phyloP scores from a whole-genome alignment of 30 jellyfish, hydroid and myxozoan species.

The Phacellophora camtschatica region DNA sequence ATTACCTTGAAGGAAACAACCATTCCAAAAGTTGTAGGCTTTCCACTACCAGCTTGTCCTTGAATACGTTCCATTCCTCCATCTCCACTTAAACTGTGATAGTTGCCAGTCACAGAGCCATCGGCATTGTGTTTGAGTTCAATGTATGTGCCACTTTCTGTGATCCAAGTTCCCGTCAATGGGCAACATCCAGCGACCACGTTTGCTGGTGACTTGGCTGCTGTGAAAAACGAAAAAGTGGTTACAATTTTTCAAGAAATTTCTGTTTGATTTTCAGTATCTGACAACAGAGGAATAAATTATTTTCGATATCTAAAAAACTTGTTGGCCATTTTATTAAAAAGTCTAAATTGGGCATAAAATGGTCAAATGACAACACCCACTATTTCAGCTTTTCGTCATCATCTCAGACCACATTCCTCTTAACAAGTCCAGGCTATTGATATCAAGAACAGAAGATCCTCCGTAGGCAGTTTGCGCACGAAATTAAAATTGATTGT shows the following conservation, averaged over 20 bases:
- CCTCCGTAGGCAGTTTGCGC: too few species aligned
- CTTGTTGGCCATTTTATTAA: too few species aligned
- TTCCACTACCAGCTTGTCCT: conserved; percentile 75
- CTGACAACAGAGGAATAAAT: too few species aligned
- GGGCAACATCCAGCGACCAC: conserved; percentile 46
- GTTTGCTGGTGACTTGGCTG: not conserved
- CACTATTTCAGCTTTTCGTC: too few species aligned
- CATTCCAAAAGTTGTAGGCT: conserved; percentile 79
- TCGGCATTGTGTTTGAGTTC: conserved; percentile 55
- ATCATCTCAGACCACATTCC: too few species aligned
- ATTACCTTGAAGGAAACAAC: conserved; percentile 73
- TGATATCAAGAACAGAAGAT: too few species aligned
- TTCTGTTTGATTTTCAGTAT: not conserved
- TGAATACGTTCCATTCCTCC: conserved; percentile 17
- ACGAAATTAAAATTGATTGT: too few species aligned
- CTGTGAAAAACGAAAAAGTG: not conserved
- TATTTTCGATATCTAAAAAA: too few species aligned
- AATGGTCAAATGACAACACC: too few species aligned
- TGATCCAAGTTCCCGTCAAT: conserved; percentile 64
- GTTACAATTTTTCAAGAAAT: not conserved
- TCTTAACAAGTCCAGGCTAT: too few species aligned
- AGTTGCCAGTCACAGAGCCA: conserved; percentile 62
- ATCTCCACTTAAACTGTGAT: not conserved
- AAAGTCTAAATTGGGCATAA: too few species aligned
- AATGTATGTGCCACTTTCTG: conserved; percentile 48